Base-by-base conservation (phyloP, 2,888 invertebrate species). In the Cryptocephalus primarius region DNA sequence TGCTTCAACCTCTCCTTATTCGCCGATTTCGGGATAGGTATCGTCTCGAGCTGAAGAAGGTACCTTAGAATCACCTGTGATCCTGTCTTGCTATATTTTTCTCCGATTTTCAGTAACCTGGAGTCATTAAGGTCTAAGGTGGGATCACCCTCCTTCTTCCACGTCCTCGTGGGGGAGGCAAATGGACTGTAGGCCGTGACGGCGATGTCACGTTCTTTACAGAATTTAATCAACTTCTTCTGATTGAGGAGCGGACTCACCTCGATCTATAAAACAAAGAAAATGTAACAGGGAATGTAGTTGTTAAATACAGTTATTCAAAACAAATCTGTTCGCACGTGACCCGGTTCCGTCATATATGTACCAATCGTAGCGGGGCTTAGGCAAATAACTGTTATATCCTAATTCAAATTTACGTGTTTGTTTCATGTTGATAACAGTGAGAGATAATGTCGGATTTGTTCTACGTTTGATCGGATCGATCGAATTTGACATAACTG, bases 151-250 rank as follows among this genome's bases (percentile, higher is more conserved):
- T 83, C 80, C 61, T 79, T 78, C 4, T 79, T 79, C 77, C 80
- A 83, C 8, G 83, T 82, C 36, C 83, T 72, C 61, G 85, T 82
- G 0, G 85, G 85, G 1, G 84, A 80, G 9, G 85, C 88, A 8
- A 90, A 75, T 0, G 88, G 88, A 45, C 85, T 83, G 67, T 88
- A 91, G 0, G 85, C 88, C 1, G 83, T 85, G 9, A 89, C 73
- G 1, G 72, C 68, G 33, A 90, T 79, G 43, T 74, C 75, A 0
- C 77, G 71, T 0, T 77, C 69, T 54, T 75, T 76, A 69, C 88
- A 83, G 64, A 79, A 80, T 31, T 79, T 76, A 33, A 81, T 76
- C 45, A 88, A 64, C 57, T 78, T 77, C 54, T 77, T 74, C 62
- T 89, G 84, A 60, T 79, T 82, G 31, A 84, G 59, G 52, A 75